Percentiles rank a stretch among this genome's conserved stretches.
Conservation (phyloP, 2,888 invertebrate species). For the Dicranocentrus wangi region DNA sequence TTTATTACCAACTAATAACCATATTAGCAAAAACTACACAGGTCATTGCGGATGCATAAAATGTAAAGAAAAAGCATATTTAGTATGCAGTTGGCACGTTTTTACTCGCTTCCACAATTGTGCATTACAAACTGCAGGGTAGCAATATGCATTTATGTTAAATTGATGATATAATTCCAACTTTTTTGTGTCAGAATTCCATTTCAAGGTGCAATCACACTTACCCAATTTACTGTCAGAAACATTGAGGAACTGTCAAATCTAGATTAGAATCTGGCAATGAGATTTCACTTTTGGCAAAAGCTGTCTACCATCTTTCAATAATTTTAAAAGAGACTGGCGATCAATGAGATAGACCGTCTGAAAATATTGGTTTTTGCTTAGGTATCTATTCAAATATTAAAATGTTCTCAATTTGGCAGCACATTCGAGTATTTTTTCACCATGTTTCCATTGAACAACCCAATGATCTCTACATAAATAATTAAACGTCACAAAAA, state of each 20-base stretch:
- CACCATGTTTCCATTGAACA: neutral
- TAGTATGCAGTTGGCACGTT: too few species aligned
- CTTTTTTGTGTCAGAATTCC: too few species aligned
- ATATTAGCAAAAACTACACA: too few species aligned
- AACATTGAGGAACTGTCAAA: neutral
- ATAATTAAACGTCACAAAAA: constrained; percentile 6
- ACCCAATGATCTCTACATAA: neutral
- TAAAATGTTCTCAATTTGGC: neutral
- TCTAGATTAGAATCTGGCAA: constrained; percentile 4
- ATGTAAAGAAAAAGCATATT: too few species aligned
- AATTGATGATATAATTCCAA: too few species aligned
- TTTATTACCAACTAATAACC: too few species aligned
- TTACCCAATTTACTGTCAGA: too few species aligned
- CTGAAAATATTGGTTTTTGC: neutral
- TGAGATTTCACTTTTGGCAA: neutral
- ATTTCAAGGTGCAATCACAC: too few species aligned
- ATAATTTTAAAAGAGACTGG: neutral
- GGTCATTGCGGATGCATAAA: too few species aligned
- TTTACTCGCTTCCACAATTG: too few species aligned
- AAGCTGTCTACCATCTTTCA: neutral
- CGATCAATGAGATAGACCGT: neutral
- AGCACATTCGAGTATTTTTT: neutral
- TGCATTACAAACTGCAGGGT: too few species aligned
- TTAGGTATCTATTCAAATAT: neutral
- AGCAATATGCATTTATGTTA: too few species aligned